Base-by-base conservation (phyloP, 2,113 vertebrate species). In the Carassius carassius region DNA sequence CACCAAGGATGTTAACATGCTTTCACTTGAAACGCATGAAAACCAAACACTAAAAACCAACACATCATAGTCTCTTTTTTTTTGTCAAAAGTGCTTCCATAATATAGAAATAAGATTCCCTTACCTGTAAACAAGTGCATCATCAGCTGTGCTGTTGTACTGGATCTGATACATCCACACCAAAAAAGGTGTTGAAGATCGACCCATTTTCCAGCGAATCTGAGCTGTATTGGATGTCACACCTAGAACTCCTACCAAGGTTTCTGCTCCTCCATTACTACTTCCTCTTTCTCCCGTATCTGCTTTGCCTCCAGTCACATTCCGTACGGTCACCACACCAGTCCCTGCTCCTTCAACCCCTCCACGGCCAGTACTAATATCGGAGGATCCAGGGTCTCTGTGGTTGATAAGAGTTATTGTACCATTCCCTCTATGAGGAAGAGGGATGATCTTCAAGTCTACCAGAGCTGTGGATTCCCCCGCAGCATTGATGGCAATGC, bases 401-500 rank as follows among this genome's bases (percentile, higher is more conserved):
- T 86, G 84, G n/a, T 90, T 89, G 70, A 91, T 91, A 0, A 92
- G 90, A 0, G 89, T 32, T 10, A 87, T 88, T 0, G 95, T 94
- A 67, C 92, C 88, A 29, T 97, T 96, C 14, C 95, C 95, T 0
- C 95, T 88, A 14, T 97, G 97, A 47, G 96, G 97, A 87, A 98
- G 88, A 25, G 96, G 96, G 87, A 98, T 95, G 87, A 98, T 96
- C 90, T 95, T 96, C 13, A 98, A 91, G 86, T 97, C 96, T 49
- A 97, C 96, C 0, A 90, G 92, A 47, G 97, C 96, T 0, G 96
- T 97, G 11, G 97, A 95, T 90, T 97, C 96, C 0, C 97, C 96
- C 0, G 97, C 97, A 0, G 97, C 96, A 51, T 98, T 97, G 88
- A 97, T 97, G 17, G 97, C 96, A 3, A 98, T 97, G 86, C 97